Base-by-base conservation (phyloP, 1,140 invertebrate species). In the Brevipalpus yothersi region DNA sequence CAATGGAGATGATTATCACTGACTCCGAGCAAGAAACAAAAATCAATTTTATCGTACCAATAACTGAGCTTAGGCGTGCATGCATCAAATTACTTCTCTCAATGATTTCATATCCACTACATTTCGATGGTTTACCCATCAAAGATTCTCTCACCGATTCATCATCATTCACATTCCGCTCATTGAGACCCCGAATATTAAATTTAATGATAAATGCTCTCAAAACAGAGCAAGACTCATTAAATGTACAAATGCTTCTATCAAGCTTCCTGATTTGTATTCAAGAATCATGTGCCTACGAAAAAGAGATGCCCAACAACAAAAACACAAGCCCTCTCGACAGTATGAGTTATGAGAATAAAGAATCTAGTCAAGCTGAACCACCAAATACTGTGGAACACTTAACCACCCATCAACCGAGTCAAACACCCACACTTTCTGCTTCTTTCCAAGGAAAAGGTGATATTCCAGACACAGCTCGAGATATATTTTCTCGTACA, bases 61-160 rank as follows among this genome's bases (percentile, higher is more conserved):
- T 81, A 69, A 77, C 78, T 15, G 88, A 94, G 67, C 71, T 96
- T 49, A 76, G 91, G 60, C 80, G 86, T 66, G 84, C 90, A 7
- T 86, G 86, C 10, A 91, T 93, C 62, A 84, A 92, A 67, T 73
- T 93, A 21, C 72, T 97, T 15, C 70, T 93, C 55, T 93, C 90
- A 0, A 80, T 94, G 67, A 73, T 94, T 41, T 81, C 84, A 40
- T 76, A 95, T 62, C 91, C 92, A 0, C 73, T 93, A 49, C 90
- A 95, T 74, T 93, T 91, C 69, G 82, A 69, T 58, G 66, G 70
- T 60, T 64, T 76, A 10, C 66, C 72, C 58, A 75, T 75, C 31
- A 72, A 72, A 79, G 71, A 69, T 62, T 31, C 61, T 8, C 59
- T 63, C 17, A 58, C 45, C 19, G 66, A 67, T n/a, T 63, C 59